phyloP scores from a whole-genome alignment of 2,797 vertebrate genomes.

The Anomalospiza imberbis region DNA sequence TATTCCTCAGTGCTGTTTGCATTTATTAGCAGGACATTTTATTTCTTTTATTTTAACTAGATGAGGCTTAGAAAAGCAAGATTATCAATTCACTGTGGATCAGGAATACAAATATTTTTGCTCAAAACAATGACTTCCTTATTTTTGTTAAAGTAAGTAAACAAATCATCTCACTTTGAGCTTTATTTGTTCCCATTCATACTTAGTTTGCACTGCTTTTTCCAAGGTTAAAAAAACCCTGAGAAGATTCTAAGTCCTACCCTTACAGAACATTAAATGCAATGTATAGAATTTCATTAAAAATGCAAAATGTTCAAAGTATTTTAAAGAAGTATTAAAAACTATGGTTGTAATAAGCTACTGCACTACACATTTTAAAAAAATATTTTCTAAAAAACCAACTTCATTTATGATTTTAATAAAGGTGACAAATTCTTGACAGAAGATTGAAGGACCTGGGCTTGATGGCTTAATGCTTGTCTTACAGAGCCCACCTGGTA shows the following conservation, averaged over 20 bases:
- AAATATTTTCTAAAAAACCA: not conserved
- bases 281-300: not conserved
- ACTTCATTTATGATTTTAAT: not conserved
- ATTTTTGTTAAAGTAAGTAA: not conserved
- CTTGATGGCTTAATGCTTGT: not conserved
- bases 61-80: not conserved
- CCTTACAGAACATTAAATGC: not conserved
- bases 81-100: not conserved
- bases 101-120: not conserved
- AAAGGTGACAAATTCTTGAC: not conserved
- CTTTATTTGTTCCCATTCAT: not conserved
- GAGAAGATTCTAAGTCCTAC: not conserved
- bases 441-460: not conserved
- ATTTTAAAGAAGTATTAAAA: not conserved
- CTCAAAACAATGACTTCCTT: not conserved
- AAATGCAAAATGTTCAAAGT: not conserved
- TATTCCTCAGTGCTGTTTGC: not conserved
- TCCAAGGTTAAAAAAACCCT: not conserved
- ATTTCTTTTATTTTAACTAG: not conserved
- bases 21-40: not conserved
- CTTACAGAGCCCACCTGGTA: not conserved
- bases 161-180: not conserved
- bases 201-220: not conserved
- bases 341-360: not conserved
- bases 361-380: not conserved